These are phyloP conservation scores for Neogobius melanostomus DNA, from an alignment of 2,113 vertebrate species.

Conservation along the genomic window DNA sequence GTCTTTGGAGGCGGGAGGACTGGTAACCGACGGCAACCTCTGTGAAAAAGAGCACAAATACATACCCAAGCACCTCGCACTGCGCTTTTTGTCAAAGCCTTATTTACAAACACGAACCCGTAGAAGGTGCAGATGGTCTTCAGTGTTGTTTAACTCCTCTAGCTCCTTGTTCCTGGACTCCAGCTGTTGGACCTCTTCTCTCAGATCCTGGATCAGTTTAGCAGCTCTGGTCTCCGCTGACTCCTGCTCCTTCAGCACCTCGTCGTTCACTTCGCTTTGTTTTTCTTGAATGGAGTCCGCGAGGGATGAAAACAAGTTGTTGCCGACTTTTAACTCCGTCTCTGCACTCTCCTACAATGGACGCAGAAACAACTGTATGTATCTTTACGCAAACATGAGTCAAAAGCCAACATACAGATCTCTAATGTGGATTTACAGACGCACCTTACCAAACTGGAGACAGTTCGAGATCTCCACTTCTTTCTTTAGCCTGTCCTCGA, in stretches of 20 bases:
- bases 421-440: not conserved
- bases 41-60: conserved; percentile 13
- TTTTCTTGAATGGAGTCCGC: conserved; percentile 35
- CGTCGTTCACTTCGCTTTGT: conserved; percentile 12
- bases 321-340: conserved; percentile 49
- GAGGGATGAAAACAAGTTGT: conserved; percentile 42
- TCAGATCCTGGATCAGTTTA: conserved; percentile 49
- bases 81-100: no score
- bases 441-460: conserved; percentile 59
- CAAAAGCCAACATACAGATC: no score
- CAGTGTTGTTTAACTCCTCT: conserved; percentile 41
- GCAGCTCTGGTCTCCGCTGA: conserved; percentile 37
- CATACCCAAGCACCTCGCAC: no score
- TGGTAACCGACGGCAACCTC: conserved; percentile 39
- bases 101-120: conserved; percentile 47
- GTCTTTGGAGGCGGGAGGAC: conserved; percentile 40
- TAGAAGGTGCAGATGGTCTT: conserved; percentile 68
- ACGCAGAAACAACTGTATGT: not conserved
- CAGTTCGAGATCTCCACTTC: conserved; percentile 62
- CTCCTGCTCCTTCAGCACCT: conserved; percentile 54
- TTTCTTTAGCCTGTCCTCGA: conserved; percentile 57
- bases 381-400: no score
- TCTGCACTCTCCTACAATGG: conserved; percentile 46
- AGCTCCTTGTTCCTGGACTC: conserved; percentile 48
- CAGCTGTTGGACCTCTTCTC: conserved; percentile 57